Base-by-base conservation (phyloP, 2,113 vertebrate genomes). In the Phocoena phocoena region DNA sequence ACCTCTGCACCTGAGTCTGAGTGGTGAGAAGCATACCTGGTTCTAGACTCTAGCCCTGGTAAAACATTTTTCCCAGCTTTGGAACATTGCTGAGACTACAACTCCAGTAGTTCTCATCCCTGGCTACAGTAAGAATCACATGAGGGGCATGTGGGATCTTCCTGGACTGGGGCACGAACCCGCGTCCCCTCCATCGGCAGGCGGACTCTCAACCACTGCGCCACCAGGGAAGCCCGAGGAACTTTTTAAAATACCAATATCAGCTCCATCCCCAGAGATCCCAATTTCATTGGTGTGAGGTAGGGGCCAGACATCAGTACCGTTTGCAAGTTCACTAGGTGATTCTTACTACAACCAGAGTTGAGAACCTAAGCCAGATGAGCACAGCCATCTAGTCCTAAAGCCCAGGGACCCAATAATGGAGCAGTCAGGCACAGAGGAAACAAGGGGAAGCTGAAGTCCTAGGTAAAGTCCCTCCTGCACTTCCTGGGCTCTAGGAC, bases 281-380 rank as follows among this genome's bases (percentile, higher is more conserved):
- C 50, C 36, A 8, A 68, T 81, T 93, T 96, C 85, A 70, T 62
- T 92, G 28, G 12, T 80, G 50, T 96, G 31, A 60, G n/a, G 15
- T 90, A 77, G 38, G 67, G 6, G 20, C 41, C 76, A 91, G 71
- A 63, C 33, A 76, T 77, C 26, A 1, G 14, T 70, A 62, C 58
- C n/a, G 85, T 97, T 90, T 73, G 14, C 12, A 87, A 55, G 28
- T 68, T 74, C 33, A 41, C 73, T 79, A 41, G 23, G 26, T 90
- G 26, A 53, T 71, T 81, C 58, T 93, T 93, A 87, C 14, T 63
- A 10, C 31, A 65, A 53, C 77, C 26, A 74, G 26, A 71, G 53
- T 67, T 89, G 65, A 96, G 81, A 79, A 47, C 85, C 38, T 95
- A 17, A 92, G 41, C 70, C 90, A 93, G 28, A 62, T 68, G 33